Evolutionary conservation across 2,888 invertebrate genomes (phyloP).

Genomic region (Rhodophaea formosa): DNA sequence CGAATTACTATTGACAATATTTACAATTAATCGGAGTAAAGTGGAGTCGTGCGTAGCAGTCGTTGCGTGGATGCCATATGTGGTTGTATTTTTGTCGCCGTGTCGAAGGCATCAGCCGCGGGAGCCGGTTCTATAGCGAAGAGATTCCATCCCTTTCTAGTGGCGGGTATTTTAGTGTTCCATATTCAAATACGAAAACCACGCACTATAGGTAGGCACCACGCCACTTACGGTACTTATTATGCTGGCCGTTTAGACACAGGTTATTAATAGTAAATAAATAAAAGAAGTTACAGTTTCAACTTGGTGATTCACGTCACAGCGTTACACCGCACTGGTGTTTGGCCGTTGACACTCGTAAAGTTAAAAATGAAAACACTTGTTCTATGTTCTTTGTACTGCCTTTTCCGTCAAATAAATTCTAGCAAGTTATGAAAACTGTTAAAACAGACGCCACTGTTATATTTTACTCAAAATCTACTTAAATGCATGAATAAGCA

Average conservation of each 20-base stretch:
- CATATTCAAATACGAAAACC: slow-evolving; percentile 11
- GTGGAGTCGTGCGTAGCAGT: slow-evolving; percentile 16
- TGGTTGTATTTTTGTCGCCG: slow-evolving; percentile 15
- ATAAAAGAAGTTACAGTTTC: not conserved
- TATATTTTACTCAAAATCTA: too few relatives aligned
- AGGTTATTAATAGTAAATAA: not conserved
- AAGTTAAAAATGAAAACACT: not conserved
- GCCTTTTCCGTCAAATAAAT: not conserved
- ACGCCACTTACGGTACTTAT: not conserved
- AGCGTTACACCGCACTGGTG: too few relatives aligned
- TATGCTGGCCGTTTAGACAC: slow-evolving; percentile 1
- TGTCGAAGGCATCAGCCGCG: not conserved
- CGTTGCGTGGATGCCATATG: slow-evolving; percentile 15
- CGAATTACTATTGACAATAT: not conserved
- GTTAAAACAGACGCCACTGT: too few relatives aligned
- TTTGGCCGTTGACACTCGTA: slow-evolving; percentile 3
- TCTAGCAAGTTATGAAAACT: too few relatives aligned
- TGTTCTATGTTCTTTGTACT: too few relatives aligned
- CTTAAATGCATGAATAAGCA: too few relatives aligned
- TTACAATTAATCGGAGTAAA: slow-evolving; percentile 16
- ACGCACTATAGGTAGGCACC: too few relatives aligned
- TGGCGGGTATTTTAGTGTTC: slow-evolving; percentile 15
- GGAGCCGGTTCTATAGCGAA: slow-evolving; percentile 12
- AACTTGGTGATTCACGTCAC: not conserved
- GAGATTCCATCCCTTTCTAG: slow-evolving; percentile 16